Percentiles rank a stretch among this genome's conserved stretches.
Evolutionary conservation across 2,888 invertebrate genomes (phyloP).

Genomic region (Agonopterix arenella): DNA sequence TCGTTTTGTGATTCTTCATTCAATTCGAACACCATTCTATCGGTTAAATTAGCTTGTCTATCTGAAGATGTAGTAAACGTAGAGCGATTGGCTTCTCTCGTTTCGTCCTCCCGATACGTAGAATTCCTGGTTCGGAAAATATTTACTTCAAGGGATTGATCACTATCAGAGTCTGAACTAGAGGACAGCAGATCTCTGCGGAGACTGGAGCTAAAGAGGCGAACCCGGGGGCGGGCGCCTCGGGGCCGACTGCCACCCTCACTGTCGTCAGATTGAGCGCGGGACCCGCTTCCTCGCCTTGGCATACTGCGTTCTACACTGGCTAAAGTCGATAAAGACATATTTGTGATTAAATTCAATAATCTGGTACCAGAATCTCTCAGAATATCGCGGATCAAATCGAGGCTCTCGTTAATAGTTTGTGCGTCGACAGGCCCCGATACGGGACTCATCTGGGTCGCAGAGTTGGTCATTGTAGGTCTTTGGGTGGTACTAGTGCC

Average conservation of each 20-base stretch:
- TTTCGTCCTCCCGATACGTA: constrained; percentile 38
- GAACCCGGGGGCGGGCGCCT: constrained; percentile 13
- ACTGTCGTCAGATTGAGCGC: constrained; percentile 43
- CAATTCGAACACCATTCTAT: constrained; percentile 48
- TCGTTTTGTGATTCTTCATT: constrained; percentile 27
- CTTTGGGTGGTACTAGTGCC: constrained; percentile 20
- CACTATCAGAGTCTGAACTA: constrained; percentile 63
- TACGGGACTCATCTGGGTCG: constrained; percentile 47
- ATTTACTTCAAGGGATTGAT: constrained; percentile 57
- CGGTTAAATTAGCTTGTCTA: constrained; percentile 25
- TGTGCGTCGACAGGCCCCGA: constrained; percentile 47
- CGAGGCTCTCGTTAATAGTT: constrained; percentile 63
- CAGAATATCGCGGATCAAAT: constrained; percentile 64
- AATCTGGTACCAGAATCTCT: constrained; percentile 66
- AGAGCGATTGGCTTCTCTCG: background rate
- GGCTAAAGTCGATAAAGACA: constrained; percentile 59
- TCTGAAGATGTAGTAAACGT: constrained; percentile 6
- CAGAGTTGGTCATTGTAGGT: constrained; percentile 43
- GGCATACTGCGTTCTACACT: constrained; percentile 42
- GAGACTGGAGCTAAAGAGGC: constrained; percentile 22
- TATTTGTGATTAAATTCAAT: constrained; percentile 63
- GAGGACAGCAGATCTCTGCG: constrained; percentile 46
- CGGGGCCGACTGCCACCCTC: constrained; percentile 24
- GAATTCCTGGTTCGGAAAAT: constrained; percentile 59
- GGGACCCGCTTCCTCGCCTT: constrained; percentile 25